Evolutionary conservation across 2,888 invertebrate species (phyloP), one percentile per base, ranked within the genome.

Genomic region (Rhingia campestris): DNA sequence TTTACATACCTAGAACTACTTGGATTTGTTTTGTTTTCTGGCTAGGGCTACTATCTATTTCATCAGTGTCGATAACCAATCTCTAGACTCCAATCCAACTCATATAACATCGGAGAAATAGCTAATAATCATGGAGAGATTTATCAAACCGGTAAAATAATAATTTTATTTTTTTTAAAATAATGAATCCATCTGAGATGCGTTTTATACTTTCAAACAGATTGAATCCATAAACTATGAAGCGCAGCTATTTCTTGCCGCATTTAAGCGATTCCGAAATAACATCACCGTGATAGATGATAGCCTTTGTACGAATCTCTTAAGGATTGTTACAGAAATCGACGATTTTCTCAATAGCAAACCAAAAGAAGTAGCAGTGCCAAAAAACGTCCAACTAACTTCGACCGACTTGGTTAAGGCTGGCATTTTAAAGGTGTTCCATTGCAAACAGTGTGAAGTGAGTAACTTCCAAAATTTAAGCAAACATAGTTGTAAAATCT

Each of bases 161-260:
- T n/a, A n/a, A n/a, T n/a, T 45, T 10, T 12, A 12, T 45, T 45
- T 22, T 22, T 1, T 22, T 2, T 22, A 22, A n/a, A 2, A 22
- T 22, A 2, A 22, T 22, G 22, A 22, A 2, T 22, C 2, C 1
- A 22, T 22, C 22, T 2, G 22, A 22, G 10, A 10, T 45, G 45
- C 5, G 3, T 45, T 4, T 51, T 30, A 32, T 30, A 41, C 7
- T 12, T n/a, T 41, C 14, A 33, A 30, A 58, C 56, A 73, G 73
- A 61, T 79, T 6, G 59, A 73, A 32, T n/a, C 51, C 6, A 45
- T 79, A 6, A 79, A 73, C 66, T 79, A 39, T 33, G 79, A 79
- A 12, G 73, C 73, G 10, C 51, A 69, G n/a, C 43, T 73, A 4
- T 79, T 79, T 4, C 47, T 51, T 1, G 0, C 14, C 4, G 59